Conservation (phyloP, 2,888 invertebrate species). For the Caenorhabditis afra region DNA sequence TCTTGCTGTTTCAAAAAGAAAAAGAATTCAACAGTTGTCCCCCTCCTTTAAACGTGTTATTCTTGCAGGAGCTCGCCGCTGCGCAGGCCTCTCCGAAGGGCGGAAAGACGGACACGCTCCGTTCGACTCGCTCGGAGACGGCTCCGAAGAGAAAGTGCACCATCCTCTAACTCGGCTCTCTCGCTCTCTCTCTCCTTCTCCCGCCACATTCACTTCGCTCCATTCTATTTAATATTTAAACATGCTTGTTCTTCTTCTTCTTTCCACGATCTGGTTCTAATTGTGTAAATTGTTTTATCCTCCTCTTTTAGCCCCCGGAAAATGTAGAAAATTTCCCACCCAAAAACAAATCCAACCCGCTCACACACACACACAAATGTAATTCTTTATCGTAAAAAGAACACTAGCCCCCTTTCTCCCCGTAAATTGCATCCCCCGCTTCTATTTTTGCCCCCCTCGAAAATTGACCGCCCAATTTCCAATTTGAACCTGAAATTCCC, state of each 20-base stretch:
- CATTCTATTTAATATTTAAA: too few species aligned
- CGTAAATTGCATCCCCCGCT: too few species aligned
- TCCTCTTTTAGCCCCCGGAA: constrained; percentile 3
- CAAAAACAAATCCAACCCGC: neutral
- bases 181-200: neutral
- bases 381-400: constrained; percentile 49
- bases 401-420: constrained; percentile 10
- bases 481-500: constrained; percentile 5
- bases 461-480: neutral
- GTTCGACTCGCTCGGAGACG: constrained; percentile 63
- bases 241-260: constrained; percentile 4
- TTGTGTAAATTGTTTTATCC: constrained; percentile 36
- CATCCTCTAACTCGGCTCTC: constrained; percentile 50
- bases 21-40: too few species aligned
- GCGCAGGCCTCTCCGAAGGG: neutral
- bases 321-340: constrained; percentile 1
- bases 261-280: constrained; percentile 43
- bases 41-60: neutral
- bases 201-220: too few species aligned
- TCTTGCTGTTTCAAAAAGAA: too few species aligned
- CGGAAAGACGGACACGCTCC: constrained; percentile 61
- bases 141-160: constrained; percentile 59
- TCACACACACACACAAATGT: constrained; percentile 4
- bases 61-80: constrained; percentile 14
- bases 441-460: constrained; percentile 5